Conservation (phyloP, 2,113 vertebrate species). For the Proteles cristata region DNA sequence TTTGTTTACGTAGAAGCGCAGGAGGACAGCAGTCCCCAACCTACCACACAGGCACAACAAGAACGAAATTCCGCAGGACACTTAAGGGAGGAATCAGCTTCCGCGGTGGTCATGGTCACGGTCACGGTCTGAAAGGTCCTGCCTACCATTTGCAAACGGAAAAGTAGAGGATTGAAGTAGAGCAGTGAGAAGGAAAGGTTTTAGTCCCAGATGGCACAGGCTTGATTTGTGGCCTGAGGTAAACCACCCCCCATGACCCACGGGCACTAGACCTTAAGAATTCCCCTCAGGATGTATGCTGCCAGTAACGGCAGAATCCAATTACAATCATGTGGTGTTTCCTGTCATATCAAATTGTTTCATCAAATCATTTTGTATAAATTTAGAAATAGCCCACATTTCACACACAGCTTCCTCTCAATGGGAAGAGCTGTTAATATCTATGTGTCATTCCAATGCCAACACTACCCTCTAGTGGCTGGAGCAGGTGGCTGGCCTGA, state of each 20-base stretch:
- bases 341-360: neutral
- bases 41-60: neutral
- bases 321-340: neutral
- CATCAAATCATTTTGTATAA: slow-evolving; percentile 26
- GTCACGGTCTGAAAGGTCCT: neutral
- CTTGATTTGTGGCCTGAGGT: neutral
- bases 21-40: fast-evolving
- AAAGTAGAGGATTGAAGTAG: neutral
- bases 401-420: neutral
- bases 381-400: neutral
- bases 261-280: neutral
- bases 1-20: neutral
- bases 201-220: neutral
- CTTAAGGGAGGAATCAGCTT: neutral
- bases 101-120: neutral
- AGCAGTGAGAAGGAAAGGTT: neutral
- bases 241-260: neutral
- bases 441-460: slow-evolving; percentile 59
- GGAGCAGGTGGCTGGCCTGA: neutral
- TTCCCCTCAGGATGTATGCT: neutral
- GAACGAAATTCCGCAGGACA: neutral
- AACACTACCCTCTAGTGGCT: slow-evolving; percentile 78
- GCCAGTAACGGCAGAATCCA: neutral
- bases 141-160: neutral
- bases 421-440: neutral